Evolutionary conservation across 2,888 invertebrate species (phyloP).

Genomic region (Ochropleura plecta): DNA sequence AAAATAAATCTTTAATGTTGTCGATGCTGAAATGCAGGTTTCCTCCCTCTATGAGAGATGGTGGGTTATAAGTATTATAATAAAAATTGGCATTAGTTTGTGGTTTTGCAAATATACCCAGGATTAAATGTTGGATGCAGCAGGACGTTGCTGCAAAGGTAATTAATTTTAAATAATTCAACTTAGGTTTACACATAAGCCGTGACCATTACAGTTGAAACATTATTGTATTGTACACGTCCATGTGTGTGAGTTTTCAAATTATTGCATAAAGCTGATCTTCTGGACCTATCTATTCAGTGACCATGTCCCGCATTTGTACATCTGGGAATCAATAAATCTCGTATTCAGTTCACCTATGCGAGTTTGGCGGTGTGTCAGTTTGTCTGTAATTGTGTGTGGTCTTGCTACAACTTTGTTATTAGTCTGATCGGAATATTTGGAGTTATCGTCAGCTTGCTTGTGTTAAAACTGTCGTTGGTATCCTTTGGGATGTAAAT

Average conservation of each 20-base stretch:
- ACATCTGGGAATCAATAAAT: constrained; percentile 67
- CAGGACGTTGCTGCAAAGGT: too few species aligned
- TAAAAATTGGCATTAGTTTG: neutral
- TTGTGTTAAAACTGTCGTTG: neutral
- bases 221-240: too few species aligned
- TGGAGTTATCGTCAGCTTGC: constrained; percentile 12
- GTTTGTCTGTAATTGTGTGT: constrained; percentile 62
- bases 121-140: neutral
- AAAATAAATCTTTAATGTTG: neutral
- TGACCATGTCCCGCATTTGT: constrained; percentile 43
- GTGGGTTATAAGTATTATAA: neutral
- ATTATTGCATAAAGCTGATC: too few species aligned
- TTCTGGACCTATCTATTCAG: neutral
- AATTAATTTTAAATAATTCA: too few species aligned
- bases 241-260: too few species aligned
- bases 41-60: neutral
- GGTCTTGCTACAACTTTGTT: constrained; percentile 60
- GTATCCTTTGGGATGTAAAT: constrained; percentile 1
- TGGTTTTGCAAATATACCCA: neutral
- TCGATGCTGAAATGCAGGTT: too few species aligned
- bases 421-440: constrained; percentile 44
- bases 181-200: too few species aligned
- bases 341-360: constrained; percentile 65
- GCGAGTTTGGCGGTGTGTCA: constrained; percentile 53
- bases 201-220: too few species aligned